These are phyloP conservation scores for Tigriopus japonicus DNA, from an alignment of 1,140 invertebrate genomes.

Conservation along the genomic window DNA sequence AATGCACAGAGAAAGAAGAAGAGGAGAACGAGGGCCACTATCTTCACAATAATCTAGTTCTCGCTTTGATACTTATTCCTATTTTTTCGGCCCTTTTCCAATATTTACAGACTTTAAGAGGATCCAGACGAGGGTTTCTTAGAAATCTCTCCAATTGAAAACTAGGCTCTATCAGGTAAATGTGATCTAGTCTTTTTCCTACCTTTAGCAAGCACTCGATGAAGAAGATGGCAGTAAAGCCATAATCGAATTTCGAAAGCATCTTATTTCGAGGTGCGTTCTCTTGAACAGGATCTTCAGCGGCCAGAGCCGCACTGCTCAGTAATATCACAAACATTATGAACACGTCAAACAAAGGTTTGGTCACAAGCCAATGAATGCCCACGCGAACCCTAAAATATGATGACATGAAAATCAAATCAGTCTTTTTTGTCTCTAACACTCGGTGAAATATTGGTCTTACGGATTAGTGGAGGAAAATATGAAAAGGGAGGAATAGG, in stretches of 20 bases:
- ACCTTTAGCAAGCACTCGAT: slow-evolving; percentile 42
- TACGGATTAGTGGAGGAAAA: slow-evolving; percentile 37
- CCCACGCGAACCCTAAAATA: slow-evolving; percentile 21
- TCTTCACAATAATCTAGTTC: too few species aligned
- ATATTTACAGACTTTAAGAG: too few species aligned
- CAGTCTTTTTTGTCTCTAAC: background rate
- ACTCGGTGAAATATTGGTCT: slow-evolving; percentile 16
- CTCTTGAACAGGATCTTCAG: slow-evolving; percentile 40
- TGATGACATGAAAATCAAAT: too few species aligned
- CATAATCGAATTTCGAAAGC: slow-evolving; percentile 40
- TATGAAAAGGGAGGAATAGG: slow-evolving; percentile 41
- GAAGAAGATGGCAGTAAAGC: slow-evolving; percentile 42
- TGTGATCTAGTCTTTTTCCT: slow-evolving; percentile 19
- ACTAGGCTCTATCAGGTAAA: background rate
- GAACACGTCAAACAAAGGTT: slow-evolving; percentile 36
- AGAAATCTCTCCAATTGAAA: too few species aligned
- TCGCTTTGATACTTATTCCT: too few species aligned
- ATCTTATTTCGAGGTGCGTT: slow-evolving; percentile 30
- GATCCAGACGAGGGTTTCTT: too few species aligned
- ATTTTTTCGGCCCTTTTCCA: too few species aligned
- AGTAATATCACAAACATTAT: slow-evolving; percentile 38
- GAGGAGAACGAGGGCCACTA: too few species aligned
- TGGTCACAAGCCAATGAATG: slow-evolving; percentile 32
- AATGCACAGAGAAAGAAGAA: too few species aligned
- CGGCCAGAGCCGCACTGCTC: slow-evolving; percentile 39